A percentile compares a stretch with the other conserved stretches of the same genome.
Evolutionary conservation across 2,888 invertebrate species (phyloP).

Genomic region (Brenthis daphne): DNA sequence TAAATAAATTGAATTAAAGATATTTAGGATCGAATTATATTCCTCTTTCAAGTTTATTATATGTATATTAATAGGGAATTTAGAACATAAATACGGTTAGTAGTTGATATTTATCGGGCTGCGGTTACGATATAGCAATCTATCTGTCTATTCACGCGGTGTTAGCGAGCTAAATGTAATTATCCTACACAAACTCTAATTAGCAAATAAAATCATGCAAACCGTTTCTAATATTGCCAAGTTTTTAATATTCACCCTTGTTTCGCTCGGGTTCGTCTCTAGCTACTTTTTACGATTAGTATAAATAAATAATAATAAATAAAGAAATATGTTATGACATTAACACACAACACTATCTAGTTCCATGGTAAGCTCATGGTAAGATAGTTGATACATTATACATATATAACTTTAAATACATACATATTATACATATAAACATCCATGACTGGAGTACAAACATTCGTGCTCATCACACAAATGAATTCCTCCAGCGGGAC

Average conservation of each 20-base stretch:
- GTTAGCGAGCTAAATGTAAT: constrained; percentile 27
- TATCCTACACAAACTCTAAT: constrained; percentile 21
- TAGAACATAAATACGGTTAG: constrained; percentile 14
- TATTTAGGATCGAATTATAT: neutral
- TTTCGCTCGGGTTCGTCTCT: too few relatives aligned
- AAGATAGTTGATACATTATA: too few relatives aligned
- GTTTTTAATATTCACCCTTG: neutral
- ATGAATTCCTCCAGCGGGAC: too few relatives aligned
- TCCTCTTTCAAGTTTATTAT: neutral
- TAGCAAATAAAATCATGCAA: constrained; percentile 22
- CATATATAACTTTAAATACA: too few relatives aligned
- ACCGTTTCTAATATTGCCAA: constrained; percentile 9
- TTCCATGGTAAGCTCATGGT: too few relatives aligned
- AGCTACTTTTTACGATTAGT: too few relatives aligned
- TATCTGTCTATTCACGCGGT: constrained; percentile 32
- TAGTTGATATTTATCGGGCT: constrained; percentile 24
- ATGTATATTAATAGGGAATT: neutral
- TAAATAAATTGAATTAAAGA: neutral
- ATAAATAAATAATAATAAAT: too few relatives aligned
- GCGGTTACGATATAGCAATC: constrained; percentile 27
- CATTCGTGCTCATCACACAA: too few relatives aligned
- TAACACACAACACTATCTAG: too few relatives aligned
- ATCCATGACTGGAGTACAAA: too few relatives aligned
- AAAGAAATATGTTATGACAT: too few relatives aligned
- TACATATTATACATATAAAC: too few relatives aligned